Base-by-base conservation (phyloP, 2,113 vertebrate genomes). In the Ranitomeya variabilis region DNA sequence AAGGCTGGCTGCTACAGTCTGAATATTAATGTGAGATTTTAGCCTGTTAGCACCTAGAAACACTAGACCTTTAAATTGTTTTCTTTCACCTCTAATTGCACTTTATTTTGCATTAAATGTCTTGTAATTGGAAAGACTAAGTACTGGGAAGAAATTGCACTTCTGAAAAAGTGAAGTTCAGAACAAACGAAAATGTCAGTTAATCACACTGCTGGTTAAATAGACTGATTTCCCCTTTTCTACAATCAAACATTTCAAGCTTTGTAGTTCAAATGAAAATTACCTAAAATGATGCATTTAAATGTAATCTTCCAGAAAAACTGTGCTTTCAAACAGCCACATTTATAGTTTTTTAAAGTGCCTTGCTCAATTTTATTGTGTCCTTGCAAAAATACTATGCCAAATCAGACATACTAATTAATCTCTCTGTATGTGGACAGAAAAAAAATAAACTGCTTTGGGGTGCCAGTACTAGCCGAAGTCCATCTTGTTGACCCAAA, bases 191-290 rank as follows among this genome's bases (percentile, higher is more conserved):
- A 55, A 84, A 84, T 71, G 64, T 54, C 45, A 55, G 64, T 45
- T 84, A 69, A 84, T 71, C 64, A 84, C 15, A 19, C 37, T 84
- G 64, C 16, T 55, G 64, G 18, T 84, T 69, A 69, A 84, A 84
- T 84, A 69, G 51, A 51, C 64, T 71, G 82, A 84, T 71, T 84
- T 84, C n/a, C 64, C 8, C 52, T 54, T 84, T 84, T 69, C 64
- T 71, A 84, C 64, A 84, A 84, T 84, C 82, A 69, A 84, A 84
- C 64, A 84, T 55, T 55, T 71, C 64, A 31, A 84, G 82, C 64
- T 71, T 84, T 84, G 45, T 51, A 84, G 82, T 84, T 84, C 64
- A 84, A 51, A 84, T 8, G 21, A 84, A 12, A 84, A 84, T 84
- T 84, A 31, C 64, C 82, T 31, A 67, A 69, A 84, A 84, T 84